Evolutionary conservation across 2,888 invertebrate genomes (phyloP).

Genomic region (Brenthis ino): DNA sequence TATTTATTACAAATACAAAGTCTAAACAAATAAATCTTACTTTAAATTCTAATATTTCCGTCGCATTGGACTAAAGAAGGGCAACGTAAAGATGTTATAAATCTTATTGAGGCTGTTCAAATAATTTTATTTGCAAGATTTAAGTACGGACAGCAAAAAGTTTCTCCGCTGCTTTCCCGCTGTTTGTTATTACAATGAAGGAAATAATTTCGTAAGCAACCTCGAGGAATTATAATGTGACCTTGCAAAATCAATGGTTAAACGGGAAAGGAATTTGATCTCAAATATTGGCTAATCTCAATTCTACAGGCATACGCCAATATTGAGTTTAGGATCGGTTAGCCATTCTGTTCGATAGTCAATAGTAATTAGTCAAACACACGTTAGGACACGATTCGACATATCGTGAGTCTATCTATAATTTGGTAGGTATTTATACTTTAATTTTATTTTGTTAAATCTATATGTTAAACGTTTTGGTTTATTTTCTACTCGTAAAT

Average conservation of each 20-base stretch:
- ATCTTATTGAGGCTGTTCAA: constrained; percentile 16
- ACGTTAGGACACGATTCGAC: neutral
- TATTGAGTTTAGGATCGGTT: constrained; percentile 7
- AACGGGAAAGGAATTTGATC: neutral
- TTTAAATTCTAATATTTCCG: neutral
- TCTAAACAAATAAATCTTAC: neutral
- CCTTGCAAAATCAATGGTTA: neutral
- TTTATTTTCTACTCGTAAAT: too few species aligned
- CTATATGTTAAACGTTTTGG: too few species aligned
- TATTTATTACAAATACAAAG: constrained; percentile 1
- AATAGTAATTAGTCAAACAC: constrained; percentile 8
- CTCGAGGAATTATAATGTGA: constrained; percentile 1
- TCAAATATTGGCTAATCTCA: neutral
- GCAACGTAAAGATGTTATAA: constrained; percentile 7
- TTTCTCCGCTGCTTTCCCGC: constrained; percentile 4
- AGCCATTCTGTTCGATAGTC: constrained; percentile 5
- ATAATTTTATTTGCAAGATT: constrained; percentile 11
- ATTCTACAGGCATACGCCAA: neutral
- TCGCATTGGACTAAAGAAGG: constrained; percentile 2
- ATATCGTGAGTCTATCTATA: neutral
- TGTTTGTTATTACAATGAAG: constrained; percentile 7
- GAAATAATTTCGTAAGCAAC: constrained; percentile 10
- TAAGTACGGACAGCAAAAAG: constrained; percentile 14
- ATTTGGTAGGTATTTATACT: too few species aligned
- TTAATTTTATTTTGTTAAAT: too few species aligned